Evolutionary conservation across 2,113 vertebrate species (phyloP).

Genomic region (Thymallus thymallus): DNA sequence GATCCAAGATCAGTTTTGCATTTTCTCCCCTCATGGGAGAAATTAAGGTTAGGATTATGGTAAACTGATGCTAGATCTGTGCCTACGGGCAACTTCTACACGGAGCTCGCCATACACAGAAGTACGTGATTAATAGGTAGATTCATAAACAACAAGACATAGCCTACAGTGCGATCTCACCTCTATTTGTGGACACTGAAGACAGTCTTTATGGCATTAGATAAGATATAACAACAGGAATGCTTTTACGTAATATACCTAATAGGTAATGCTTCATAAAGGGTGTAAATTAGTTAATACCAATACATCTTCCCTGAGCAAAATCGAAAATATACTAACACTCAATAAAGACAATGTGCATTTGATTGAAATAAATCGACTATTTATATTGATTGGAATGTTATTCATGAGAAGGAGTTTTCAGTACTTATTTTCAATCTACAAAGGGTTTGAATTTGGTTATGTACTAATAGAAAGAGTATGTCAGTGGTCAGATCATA

Average conservation of each 20-base stretch:
- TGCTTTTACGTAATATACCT: no score
- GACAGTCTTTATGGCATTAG: slow-evolving; percentile 40
- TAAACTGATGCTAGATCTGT: neutral
- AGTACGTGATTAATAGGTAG: no score
- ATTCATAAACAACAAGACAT: slow-evolving; percentile 18
- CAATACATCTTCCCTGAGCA: slow-evolving; percentile 62
- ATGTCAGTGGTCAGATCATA: slow-evolving; percentile 47
- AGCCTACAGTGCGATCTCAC: slow-evolving; percentile 14
- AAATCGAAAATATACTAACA: slow-evolving; percentile 28
- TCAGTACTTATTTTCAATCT: neutral
- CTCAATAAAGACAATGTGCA: neutral
- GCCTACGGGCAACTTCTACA: neutral
- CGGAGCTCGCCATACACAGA: neutral
- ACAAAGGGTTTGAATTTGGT: neutral
- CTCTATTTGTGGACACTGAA: slow-evolving; percentile 21
- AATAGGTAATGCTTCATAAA: no score
- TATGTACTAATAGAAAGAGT: slow-evolving; percentile 9
- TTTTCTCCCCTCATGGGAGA: neutral
- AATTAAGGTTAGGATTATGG: neutral
- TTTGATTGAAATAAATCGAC: neutral
- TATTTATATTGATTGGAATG: neutral
- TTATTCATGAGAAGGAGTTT: neutral
- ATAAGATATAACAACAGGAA: neutral
- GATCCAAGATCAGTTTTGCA: neutral
- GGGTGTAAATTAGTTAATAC: no score